These are phyloP conservation scores for Hoplodrina ambigua DNA, from an alignment of 2,888 invertebrate genomes.

Conservation along the genomic window DNA sequence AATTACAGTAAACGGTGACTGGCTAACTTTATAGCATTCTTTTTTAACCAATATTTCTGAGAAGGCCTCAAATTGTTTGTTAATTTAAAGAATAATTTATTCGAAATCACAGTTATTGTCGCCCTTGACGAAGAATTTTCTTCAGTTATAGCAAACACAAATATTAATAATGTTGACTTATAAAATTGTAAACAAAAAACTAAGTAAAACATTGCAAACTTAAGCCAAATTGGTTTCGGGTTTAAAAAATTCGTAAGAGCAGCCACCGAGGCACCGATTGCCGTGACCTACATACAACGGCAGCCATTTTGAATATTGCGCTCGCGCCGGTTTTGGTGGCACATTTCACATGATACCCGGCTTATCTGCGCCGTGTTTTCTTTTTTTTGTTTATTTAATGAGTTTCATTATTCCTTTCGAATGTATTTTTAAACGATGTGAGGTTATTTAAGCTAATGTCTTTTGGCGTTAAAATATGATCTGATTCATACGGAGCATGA, in stretches of 20 bases:
- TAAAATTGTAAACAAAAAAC: constrained; percentile 23
- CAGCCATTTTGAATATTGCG: constrained; percentile 82
- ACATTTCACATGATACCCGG: constrained; percentile 77
- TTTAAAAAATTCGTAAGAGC: constrained; percentile 65
- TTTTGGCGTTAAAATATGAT: constrained; percentile 29
- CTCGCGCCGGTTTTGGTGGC: constrained; percentile 78
- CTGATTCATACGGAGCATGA: constrained; percentile 34
- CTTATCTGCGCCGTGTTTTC: constrained; percentile 64
- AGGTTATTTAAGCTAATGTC: constrained; percentile 38
- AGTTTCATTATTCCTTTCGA: constrained; percentile 49
- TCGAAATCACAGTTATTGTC: constrained; percentile 25
- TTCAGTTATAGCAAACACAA: constrained; percentile 28
- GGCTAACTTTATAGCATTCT: constrained; percentile 34
- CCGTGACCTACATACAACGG: constrained; percentile 80
- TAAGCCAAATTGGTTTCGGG: constrained; percentile 51
- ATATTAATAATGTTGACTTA: constrained; percentile 25
- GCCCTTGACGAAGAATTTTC: constrained; percentile 36
- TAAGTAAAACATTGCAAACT: constrained; percentile 49
- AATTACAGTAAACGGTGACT: constrained; percentile 48
- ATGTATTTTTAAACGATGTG: constrained; percentile 36
- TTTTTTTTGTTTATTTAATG: constrained; percentile 60
- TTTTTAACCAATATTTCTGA: constrained; percentile 37
- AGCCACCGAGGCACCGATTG: constrained; percentile 72
- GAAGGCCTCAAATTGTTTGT: constrained; percentile 33
- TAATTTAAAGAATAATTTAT: constrained; percentile 31